phyloP scores from a whole-genome alignment of 1,140 invertebrate genomes.

The Vollenhovia emeryi region DNA sequence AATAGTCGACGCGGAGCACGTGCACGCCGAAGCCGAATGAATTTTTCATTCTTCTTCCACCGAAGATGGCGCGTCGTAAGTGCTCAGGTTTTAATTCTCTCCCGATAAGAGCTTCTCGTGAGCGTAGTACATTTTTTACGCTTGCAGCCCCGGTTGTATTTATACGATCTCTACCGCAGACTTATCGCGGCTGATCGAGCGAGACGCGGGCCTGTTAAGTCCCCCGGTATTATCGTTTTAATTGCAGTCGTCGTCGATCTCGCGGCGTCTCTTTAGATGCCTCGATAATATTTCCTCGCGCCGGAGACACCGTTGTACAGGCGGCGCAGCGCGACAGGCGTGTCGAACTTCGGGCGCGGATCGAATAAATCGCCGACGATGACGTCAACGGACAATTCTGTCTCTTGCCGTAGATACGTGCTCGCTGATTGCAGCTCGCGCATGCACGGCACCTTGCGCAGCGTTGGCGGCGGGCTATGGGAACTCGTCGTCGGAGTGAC shows the following conservation, averaged over 20 bases:
- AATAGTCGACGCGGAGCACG: neutral
- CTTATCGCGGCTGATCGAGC: neutral
- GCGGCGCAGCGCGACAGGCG: slow-evolving; percentile 31
- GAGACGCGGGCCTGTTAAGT: neutral
- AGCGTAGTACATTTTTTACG: neutral
- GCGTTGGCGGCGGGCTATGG: slow-evolving; percentile 34
- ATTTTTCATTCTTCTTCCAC: neutral
- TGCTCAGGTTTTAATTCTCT: neutral
- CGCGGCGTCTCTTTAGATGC: neutral
- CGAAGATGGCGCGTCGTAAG: neutral
- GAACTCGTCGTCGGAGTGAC: slow-evolving; percentile 53
- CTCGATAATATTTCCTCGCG: neutral
- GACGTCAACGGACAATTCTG: slow-evolving; percentile 71
- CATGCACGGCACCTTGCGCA: slow-evolving; percentile 69
- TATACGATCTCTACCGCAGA: neutral
- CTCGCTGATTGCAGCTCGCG: slow-evolving; percentile 59
- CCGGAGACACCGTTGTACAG: neutral
- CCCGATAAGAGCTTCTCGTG: neutral
- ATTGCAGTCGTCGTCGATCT: neutral
- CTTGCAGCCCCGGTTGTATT: neutral
- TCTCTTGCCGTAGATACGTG: slow-evolving; percentile 62
- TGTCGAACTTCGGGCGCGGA: slow-evolving; percentile 64
- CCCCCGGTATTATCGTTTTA: neutral
- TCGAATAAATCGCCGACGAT: slow-evolving; percentile 69
- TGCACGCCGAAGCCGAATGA: neutral